Evolutionary conservation across 2,797 vertebrate species (phyloP).

Genomic region (Oreochromis grahami): DNA sequence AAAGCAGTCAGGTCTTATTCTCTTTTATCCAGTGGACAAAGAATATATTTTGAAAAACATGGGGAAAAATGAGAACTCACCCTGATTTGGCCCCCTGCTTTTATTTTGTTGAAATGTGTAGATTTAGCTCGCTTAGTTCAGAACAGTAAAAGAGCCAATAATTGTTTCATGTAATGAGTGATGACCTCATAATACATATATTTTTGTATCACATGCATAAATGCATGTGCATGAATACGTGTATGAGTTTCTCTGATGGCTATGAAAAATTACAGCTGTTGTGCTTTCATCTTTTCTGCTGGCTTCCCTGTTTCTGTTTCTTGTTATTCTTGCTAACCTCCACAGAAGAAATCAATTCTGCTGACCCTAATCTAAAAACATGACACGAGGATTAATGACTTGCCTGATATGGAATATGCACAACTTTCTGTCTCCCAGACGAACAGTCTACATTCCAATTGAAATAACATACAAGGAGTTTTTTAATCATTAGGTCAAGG

Average conservation of each 20-base stretch:
- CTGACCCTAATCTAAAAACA: constrained; percentile 69
- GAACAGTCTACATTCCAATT: constrained; percentile 58
- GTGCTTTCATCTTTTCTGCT: constrained; percentile 25
- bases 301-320: not conserved
- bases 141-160: constrained; percentile 25
- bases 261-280: constrained; percentile 38
- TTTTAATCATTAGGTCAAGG: constrained; percentile 64
- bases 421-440: constrained; percentile 65
- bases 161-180: constrained; percentile 39
- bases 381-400: constrained; percentile 72
- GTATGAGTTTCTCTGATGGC: constrained; percentile 24
- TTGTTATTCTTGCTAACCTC: constrained; percentile 30
- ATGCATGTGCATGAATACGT: constrained; percentile 37
- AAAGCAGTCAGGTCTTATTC: not conserved
- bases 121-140: not conserved
- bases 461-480: constrained; percentile 59
- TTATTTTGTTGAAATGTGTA: not conserved
- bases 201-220: constrained; percentile 40
- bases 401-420: constrained; percentile 63
- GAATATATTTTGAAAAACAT: not conserved
- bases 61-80: not conserved
- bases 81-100: not conserved
- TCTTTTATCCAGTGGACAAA: not conserved
- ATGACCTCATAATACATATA: constrained; percentile 41
- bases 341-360: constrained; percentile 57